Conservation (phyloP, 30 jellyfish, hydroid and myxozoan genomes). For the Pseudorhiza aurosa region DNA sequence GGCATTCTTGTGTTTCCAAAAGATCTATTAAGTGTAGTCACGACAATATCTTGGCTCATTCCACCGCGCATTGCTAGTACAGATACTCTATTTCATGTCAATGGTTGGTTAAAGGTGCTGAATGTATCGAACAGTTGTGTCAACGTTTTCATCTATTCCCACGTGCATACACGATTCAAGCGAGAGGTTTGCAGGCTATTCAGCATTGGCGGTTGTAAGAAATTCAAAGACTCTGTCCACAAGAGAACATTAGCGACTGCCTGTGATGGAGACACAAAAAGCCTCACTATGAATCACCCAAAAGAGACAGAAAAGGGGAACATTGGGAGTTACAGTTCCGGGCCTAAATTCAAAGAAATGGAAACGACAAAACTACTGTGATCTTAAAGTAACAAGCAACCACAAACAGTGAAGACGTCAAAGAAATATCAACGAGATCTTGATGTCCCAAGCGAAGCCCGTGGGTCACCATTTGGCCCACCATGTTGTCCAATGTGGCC, state of each 20-base stretch:
- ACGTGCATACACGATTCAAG: constrained; percentile 61
- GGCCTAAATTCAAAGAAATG: too few relatives aligned
- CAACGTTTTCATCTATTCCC: constrained; percentile 87
- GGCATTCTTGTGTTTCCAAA: constrained; percentile 79
- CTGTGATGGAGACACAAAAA: neutral
- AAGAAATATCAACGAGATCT: too few relatives aligned
- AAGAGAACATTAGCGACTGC: neutral
- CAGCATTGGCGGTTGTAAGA: neutral
- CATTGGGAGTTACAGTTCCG: too few relatives aligned
- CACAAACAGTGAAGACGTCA: too few relatives aligned
- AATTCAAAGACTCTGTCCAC: neutral
- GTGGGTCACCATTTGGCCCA: too few relatives aligned
- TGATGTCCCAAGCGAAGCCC: too few relatives aligned
- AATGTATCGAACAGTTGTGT: constrained; percentile 92
- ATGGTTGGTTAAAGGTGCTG: constrained; percentile 83
- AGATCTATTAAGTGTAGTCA: constrained; percentile 59
- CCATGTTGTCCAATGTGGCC: too few relatives aligned
- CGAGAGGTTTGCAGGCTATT: neutral
- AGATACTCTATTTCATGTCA: constrained; percentile 1
- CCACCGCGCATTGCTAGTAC: constrained; percentile 56
- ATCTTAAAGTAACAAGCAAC: too few relatives aligned
- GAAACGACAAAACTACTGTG: too few relatives aligned
- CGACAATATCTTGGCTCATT: constrained; percentile 66
- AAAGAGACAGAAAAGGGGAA: too few relatives aligned
- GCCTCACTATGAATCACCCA: too few relatives aligned